Evolutionary conservation across 2,888 invertebrate genomes (phyloP), one percentile per base, ranked within the genome.

Genomic region (Rhagium mordax): DNA sequence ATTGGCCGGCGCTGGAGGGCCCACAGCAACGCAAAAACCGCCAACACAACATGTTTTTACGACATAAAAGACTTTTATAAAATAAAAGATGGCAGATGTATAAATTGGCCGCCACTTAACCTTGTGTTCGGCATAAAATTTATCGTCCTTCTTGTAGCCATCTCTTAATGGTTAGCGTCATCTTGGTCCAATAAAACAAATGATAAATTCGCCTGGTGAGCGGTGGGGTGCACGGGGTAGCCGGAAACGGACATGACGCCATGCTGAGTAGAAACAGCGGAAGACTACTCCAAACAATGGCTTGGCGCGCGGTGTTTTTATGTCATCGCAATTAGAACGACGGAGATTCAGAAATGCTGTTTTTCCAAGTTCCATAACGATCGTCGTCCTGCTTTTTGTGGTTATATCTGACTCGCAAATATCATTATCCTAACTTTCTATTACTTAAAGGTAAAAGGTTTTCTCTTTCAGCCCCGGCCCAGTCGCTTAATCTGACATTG

Each of bases 191-290:
- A 82, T 82, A 81, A 82, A 82, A 82, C 83, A 82, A 84, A 84
- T 85, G 85, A 85, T 84, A 84, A 85, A 85, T 85, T 80, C 81
- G 78, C 79, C 77, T 76, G 73, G 76, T 72, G 67, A 71, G 78
- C 75, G 71, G 81, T 74, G 73, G 76, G 75, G 77, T 77, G 77
- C 61, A 68, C 80, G 76, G 81, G 80, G 79, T 77, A 77, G 76
- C 84, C 83, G 88, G 88, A 88, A 88, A 86, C 88, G 88, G 88
- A 88, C 88, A 88, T 88, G 88, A 88, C 88, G 88, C 88, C 88
- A 88, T 86, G 87, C 87, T 85, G 88, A 87, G 88, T 86, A 85
- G 87, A 87, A 87, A 87, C 86, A 86, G 86, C 88, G 88, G 88
- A 88, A 88, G 87, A 87, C 85, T 87, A 86, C 87, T 87, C 86